Evolutionary conservation across 1,140 invertebrate genomes (phyloP).

Genomic region (Halotydeus destructor): DNA sequence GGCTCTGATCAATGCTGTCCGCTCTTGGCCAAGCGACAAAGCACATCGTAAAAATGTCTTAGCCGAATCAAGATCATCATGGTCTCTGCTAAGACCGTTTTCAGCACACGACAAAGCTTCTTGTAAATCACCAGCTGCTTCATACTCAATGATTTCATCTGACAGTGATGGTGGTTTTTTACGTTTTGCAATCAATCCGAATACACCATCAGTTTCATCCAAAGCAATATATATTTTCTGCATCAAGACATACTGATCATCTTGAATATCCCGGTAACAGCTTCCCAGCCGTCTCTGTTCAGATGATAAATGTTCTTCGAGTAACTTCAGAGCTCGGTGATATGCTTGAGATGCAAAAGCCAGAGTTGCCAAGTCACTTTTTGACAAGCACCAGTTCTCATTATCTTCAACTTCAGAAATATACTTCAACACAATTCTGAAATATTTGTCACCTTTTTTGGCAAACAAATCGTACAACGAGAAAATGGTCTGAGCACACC

Average conservation of each 20-base stretch:
- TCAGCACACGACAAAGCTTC: conserved; percentile 36
- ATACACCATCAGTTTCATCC: conserved; percentile 36
- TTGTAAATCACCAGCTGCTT: conserved; percentile 30
- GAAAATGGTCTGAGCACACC: conserved; percentile 1
- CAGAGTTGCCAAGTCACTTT: conserved; percentile 29
- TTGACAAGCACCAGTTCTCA: conserved; percentile 3
- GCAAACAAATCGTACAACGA: not conserved
- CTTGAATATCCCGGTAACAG: conserved; percentile 6
- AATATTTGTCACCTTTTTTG: not conserved
- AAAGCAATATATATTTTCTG: conserved; percentile 33
- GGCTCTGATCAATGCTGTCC: conserved; percentile 25
- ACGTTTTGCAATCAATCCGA: conserved; percentile 29
- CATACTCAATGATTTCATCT: conserved; percentile 30
- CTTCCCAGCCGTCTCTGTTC: conserved; percentile 6
- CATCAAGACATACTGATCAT: conserved; percentile 9
- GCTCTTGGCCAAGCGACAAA: conserved; percentile 30
- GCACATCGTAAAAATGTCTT: conserved; percentile 30
- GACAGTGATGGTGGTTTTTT: conserved; percentile 26
- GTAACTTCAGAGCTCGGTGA: conserved; percentile 31
- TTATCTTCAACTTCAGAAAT: not conserved
- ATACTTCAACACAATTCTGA: not conserved
- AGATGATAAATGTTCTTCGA: conserved; percentile 21
- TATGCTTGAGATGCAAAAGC: conserved; percentile 33
- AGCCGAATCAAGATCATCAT: conserved; percentile 24
- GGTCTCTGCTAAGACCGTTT: conserved; percentile 23